These are phyloP conservation scores for Microcebus tavaratra DNA, from an alignment of 2,113 vertebrate genomes.

Conservation along the genomic window DNA sequence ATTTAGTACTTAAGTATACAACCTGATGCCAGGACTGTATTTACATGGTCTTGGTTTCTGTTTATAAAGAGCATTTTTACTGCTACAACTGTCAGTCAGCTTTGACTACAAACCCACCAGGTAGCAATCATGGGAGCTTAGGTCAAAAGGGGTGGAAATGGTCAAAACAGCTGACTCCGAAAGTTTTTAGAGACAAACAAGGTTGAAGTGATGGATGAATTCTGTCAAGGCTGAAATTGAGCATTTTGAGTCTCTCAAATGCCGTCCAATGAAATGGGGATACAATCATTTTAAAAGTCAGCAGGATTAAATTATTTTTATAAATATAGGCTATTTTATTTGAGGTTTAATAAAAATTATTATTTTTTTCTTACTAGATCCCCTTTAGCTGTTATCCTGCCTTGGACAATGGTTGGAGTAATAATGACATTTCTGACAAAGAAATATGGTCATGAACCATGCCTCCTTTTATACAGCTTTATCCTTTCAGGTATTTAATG, in stretches of 20 bases:
- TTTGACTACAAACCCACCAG: constrained; percentile 68
- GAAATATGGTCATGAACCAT: neutral
- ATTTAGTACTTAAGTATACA: constrained; percentile 48
- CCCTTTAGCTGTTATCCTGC: neutral
- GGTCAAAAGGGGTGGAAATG: constrained; percentile 58
- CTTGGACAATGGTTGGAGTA: neutral
- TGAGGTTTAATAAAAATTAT: constrained; percentile 38
- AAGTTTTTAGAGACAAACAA: constrained; percentile 66
- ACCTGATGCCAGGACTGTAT: constrained; percentile 40
- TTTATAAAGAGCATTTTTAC: constrained; percentile 66
- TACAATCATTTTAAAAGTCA: constrained; percentile 38
- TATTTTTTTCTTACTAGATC: neutral
- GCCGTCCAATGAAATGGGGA: constrained; percentile 14
- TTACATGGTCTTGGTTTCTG: constrained; percentile 52
- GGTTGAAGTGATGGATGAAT: constrained; percentile 67
- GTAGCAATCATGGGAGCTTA: constrained; percentile 61
- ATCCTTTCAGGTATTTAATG: constrained; percentile 38
- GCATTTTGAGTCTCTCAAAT: constrained; percentile 47
- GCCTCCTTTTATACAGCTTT: constrained; percentile 45
- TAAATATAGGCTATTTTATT: constrained; percentile 38
- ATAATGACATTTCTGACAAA: constrained; percentile 43
- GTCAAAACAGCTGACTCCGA: constrained; percentile 69
- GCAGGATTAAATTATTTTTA: constrained; percentile 51
- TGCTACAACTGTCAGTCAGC: constrained; percentile 39
- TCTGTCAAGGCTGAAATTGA: constrained; percentile 60